These are phyloP conservation scores for Cyclopterus lumpus DNA, from an alignment of 2,797 vertebrate species.

Conservation along the genomic window DNA sequence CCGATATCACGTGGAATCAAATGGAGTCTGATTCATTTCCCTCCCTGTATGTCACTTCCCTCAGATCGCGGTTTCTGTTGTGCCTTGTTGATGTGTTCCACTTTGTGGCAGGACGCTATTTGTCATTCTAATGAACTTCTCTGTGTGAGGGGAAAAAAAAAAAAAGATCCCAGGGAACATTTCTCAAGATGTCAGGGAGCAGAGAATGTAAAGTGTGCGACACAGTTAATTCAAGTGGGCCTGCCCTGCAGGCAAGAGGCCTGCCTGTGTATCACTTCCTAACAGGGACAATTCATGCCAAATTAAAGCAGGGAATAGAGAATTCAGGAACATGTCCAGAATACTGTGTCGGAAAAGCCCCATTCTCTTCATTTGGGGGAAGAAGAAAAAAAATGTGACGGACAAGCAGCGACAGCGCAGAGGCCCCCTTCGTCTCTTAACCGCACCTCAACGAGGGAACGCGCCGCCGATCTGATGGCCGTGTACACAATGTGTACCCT, in stretches of 20 bases:
- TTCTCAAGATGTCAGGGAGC: constrained; percentile 84
- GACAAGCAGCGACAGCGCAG: constrained; percentile 40
- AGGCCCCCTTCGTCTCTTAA: constrained; percentile 33
- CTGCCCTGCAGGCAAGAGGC: constrained; percentile 74
- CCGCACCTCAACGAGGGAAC: constrained; percentile 33
- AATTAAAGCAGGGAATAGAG: constrained; percentile 69
- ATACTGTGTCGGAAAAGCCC: constrained; percentile 47
- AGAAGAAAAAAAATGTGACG: constrained; percentile 48
- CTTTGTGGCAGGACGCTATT: constrained; percentile 85
- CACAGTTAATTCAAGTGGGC: constrained; percentile 81
- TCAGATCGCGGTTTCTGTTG: constrained; percentile 82
- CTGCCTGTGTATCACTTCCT: constrained; percentile 69
- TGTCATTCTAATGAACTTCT: constrained; percentile 88
- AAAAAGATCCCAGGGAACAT: constrained; percentile 83
- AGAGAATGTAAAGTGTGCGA: constrained; percentile 79
- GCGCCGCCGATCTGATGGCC: constrained; percentile 33
- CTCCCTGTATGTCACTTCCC: constrained; percentile 81
- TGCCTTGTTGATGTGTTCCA: constrained; percentile 84
- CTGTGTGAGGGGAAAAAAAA: constrained; percentile 81
- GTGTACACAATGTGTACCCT: constrained; percentile 52
- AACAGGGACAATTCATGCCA: constrained; percentile 74
- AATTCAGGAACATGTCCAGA: constrained; percentile 60
- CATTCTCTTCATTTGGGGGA: constrained; percentile 50
- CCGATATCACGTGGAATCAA: constrained; percentile 83
- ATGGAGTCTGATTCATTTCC: constrained; percentile 83